Percentiles rank a stretch among this genome's conserved stretches.
Evolutionary conservation across 2,888 invertebrate genomes (phyloP).

Genomic region (Chrysolina haemoptera): DNA sequence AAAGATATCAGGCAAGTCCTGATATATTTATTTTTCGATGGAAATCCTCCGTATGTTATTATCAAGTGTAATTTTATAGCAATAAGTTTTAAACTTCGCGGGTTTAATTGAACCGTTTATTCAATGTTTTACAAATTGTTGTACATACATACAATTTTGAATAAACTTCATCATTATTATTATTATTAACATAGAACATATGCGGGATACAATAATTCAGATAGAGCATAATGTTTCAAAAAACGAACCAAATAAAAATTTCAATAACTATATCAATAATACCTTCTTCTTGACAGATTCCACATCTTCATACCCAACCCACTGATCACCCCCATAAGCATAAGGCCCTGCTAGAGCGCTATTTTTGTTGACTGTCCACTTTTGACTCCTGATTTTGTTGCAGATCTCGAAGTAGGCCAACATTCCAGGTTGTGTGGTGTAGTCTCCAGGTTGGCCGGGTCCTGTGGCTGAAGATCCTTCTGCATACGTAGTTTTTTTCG

Average conservation of each 20-base stretch:
- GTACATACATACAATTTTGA: too few relatives aligned
- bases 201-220: too few relatives aligned
- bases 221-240: too few relatives aligned
- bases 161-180: too few relatives aligned
- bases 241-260: neutral
- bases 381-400: constrained; percentile 77
- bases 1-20: too few relatives aligned
- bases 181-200: too few relatives aligned
- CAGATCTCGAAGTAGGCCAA: constrained; percentile 90
- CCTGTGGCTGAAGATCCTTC: constrained; percentile 80
- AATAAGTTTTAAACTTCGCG: too few relatives aligned
- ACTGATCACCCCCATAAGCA: constrained; percentile 85
- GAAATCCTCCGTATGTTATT: too few relatives aligned
- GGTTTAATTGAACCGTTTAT: too few relatives aligned
- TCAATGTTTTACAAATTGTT: too few relatives aligned
- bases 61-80: too few relatives aligned
- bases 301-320: constrained; percentile 92
- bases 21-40: too few relatives aligned
- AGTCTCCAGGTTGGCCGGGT: constrained; percentile 85
- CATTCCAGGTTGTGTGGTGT: constrained; percentile 90
- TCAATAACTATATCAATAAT: neutral
- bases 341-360: constrained; percentile 80
- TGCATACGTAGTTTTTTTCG: constrained; percentile 66
- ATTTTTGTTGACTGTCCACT: constrained; percentile 78
- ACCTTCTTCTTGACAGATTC: constrained; percentile 84